These are phyloP conservation scores for Spilogale gracilis DNA, from an alignment of 2,113 vertebrate genomes.

Conservation along the genomic window DNA sequence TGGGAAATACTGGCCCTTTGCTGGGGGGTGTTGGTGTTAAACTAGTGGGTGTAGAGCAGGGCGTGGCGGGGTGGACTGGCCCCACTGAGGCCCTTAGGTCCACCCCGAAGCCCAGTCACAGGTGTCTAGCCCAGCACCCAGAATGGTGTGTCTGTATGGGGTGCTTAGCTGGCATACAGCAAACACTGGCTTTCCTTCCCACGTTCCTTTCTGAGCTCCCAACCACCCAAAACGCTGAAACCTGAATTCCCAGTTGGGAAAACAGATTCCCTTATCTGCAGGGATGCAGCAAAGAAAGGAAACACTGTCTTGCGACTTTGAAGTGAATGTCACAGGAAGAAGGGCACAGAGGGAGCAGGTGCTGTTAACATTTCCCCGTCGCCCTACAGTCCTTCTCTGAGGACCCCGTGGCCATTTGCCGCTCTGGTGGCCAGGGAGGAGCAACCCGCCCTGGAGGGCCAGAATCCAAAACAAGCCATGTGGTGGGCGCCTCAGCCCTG, in stretches of 20 bases:
- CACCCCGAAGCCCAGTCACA: background rate
- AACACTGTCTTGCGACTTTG: background rate
- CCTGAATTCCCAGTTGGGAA: background rate
- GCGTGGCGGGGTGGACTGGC: too few relatives aligned
- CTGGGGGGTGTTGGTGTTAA: background rate
- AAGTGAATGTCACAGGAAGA: background rate
- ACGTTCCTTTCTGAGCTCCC: background rate
- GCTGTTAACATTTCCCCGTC: background rate
- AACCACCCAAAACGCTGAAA: background rate
- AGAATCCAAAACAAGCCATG: slow-evolving; percentile 45
- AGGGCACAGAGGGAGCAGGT: background rate
- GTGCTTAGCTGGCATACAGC: background rate
- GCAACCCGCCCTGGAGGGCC: background rate
- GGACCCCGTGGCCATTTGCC: slow-evolving; percentile 8
- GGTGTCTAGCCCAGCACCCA: background rate
- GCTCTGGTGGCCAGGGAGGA: background rate
- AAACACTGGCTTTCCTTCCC: background rate
- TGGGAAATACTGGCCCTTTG: background rate
- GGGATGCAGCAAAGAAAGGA: background rate
- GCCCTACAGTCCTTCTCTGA: background rate
- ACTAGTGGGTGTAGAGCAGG: background rate
- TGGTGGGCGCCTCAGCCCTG: slow-evolving; percentile 45
- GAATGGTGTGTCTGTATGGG: background rate
- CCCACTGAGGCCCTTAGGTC: background rate
- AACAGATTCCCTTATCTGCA: background rate